Percentiles rank a stretch among this genome's conserved stretches.
These are phyloP conservation scores for Nymphalis polychloros DNA, from an alignment of 2,888 invertebrate species.

Conservation along the genomic window DNA sequence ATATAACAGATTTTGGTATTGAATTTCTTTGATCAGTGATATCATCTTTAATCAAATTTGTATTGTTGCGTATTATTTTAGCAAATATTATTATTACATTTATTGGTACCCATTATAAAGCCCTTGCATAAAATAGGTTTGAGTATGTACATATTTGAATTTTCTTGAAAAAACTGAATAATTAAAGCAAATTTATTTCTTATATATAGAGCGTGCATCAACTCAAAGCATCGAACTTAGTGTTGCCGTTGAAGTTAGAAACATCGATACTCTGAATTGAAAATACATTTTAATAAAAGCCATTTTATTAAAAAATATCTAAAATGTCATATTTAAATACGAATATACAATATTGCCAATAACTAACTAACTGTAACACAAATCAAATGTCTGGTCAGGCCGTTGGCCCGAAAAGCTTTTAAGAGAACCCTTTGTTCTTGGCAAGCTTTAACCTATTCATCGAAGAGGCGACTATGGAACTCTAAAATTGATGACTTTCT, in stretches of 20 bases:
- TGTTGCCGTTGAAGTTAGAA: no score
- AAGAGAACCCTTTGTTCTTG: constrained; percentile 29
- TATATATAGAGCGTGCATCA: no score
- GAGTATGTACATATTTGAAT: no score
- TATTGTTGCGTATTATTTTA: neutral
- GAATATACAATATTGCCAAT: constrained; percentile 3
- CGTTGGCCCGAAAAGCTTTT: constrained; percentile 31
- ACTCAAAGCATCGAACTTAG: no score
- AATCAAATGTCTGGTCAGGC: constrained; percentile 21
- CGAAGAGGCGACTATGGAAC: constrained; percentile 17
- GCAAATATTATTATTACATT: no score
- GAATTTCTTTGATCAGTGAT: constrained; percentile 17
- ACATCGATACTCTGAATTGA: no score
- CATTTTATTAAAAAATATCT: neutral
- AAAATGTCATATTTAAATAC: neutral
- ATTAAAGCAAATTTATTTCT: no score
- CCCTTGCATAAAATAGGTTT: no score
- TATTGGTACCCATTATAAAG: no score
- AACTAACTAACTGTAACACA: constrained; percentile 13
- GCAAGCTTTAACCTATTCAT: constrained; percentile 30
- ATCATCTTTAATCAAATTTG: neutral
- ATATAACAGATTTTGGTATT: constrained; percentile 13
- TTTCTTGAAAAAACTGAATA: no score
- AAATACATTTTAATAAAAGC: neutral
- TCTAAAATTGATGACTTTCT: constrained; percentile 26